These are phyloP conservation scores for Porites australiensis DNA, from an alignment of 64 coral and sea anemone genomes.

Conservation along the genomic window DNA sequence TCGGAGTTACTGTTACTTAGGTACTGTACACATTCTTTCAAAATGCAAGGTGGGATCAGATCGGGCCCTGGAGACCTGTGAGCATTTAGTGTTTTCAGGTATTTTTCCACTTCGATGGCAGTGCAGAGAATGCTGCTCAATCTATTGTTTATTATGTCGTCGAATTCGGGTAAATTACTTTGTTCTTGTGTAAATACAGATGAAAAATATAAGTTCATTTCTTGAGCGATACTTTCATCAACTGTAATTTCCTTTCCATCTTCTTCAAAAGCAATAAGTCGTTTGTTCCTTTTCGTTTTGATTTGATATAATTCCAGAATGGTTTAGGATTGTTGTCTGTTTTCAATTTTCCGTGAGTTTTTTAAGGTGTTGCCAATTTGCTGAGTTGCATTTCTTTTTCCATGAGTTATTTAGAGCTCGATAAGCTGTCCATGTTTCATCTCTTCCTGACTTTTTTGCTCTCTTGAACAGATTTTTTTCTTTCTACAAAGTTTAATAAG, in stretches of 20 bases:
- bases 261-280: neutral
- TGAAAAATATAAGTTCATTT: constrained; percentile 60
- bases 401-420: neutral
- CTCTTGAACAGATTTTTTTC: neutral
- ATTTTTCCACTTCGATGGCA: constrained; percentile 29
- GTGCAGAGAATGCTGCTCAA: too few relatives aligned
- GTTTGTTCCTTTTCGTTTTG: too few relatives aligned
- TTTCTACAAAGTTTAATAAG: constrained; percentile 7
- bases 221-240: constrained; percentile 42
- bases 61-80: constrained; percentile 44
- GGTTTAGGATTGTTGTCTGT: too few relatives aligned
- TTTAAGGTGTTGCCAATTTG: too few relatives aligned
- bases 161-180: constrained; percentile 26
- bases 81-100: constrained; percentile 42
- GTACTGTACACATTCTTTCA: constrained; percentile 62
- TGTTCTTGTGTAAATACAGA: constrained; percentile 45
- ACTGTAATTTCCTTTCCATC: constrained; percentile 18
- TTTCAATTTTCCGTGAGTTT: too few relatives aligned
- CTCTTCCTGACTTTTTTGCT: neutral
- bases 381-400: too few relatives aligned
- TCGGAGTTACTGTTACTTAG: too few relatives aligned
- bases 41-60: constrained; percentile 36
- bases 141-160: too few relatives aligned
- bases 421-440: neutral
- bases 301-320: too few relatives aligned